Evolutionary conservation across 1,140 invertebrate species (phyloP).

Genomic region (Camponotus pennsylvanicus): DNA sequence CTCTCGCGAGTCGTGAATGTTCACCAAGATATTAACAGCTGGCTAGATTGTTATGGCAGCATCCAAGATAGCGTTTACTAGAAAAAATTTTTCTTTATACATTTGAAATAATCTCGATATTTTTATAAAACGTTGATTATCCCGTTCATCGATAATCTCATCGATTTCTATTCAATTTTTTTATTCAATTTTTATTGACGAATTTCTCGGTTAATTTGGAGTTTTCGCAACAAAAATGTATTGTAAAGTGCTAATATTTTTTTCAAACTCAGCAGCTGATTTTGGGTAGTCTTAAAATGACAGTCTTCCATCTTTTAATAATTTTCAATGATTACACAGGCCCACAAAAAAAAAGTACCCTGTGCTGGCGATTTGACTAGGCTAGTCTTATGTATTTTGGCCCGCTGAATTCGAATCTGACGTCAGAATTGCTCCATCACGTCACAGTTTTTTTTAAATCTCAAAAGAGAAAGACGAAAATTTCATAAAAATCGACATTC

Average conservation of each 20-base stretch:
- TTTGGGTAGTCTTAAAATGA: not conserved
- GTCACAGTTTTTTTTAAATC: too few species aligned
- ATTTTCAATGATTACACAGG: not conserved
- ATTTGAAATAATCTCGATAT: not conserved
- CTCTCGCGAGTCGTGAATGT: slow-evolving; percentile 36
- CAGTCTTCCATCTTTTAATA: not conserved
- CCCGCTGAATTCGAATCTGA: too few species aligned
- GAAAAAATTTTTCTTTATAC: slow-evolving; percentile 31
- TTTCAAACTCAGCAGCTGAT: not conserved
- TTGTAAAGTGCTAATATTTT: not conserved
- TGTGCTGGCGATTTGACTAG: too few species aligned
- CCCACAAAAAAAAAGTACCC: too few species aligned
- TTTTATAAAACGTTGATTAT: not conserved
- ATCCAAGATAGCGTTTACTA: slow-evolving; percentile 6
- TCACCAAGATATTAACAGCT: slow-evolving; percentile 5
- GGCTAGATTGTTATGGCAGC: slow-evolving; percentile 19
- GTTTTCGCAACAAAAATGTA: not conserved
- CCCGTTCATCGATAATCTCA: not conserved
- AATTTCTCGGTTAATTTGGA: not conserved
- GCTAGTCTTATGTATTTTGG: too few species aligned
- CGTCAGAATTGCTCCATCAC: too few species aligned
- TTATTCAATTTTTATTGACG: not conserved
- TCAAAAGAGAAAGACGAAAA: too few species aligned
- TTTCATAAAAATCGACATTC: too few species aligned
- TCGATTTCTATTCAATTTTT: not conserved